Evolutionary conservation across 2,888 invertebrate genomes (phyloP), one percentile per base, ranked within the genome.

Genomic region (Adelphocoris suturalis): DNA sequence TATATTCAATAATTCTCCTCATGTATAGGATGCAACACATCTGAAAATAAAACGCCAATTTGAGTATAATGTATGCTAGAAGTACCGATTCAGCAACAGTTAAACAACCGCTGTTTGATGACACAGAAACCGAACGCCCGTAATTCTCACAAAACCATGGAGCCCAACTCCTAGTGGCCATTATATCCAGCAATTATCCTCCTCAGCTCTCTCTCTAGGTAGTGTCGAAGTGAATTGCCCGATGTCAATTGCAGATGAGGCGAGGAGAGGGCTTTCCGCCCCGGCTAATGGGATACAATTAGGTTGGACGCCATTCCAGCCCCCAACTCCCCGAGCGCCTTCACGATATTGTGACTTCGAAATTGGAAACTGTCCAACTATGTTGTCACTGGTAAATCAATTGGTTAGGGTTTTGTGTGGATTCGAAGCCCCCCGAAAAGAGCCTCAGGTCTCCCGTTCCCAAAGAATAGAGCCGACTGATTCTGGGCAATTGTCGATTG

Each of bases 191-290:
- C 78, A 28, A 78, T 46, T 78, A 76, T 78, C 78, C 78, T 47
- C 78, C 16, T 76, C 76, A 5, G 27, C 76, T 76, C 27, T 37
- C 78, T 9, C 78, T 46, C 46, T 46, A 78, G 78, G 37, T 46
- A 46, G 37, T 19, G 78, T 78, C 46, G 78, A 78, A 78, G 78
- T 78, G 78, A 78, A 78, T 78, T 78, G 78, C 23, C 75, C 28
- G 78, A 78, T 78, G 78, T 78, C 78, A 78, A 78, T 78, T 78
- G 78, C 78, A 78, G 78, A 78, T 78, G 78, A 78, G 19, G 78
- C 16, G 78, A n/a, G 37, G 37, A 46, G 37, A 46, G 76, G 37
- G 47, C 78, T 47, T 47, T 78, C 37, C 47, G 78, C n/a, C 37
- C 78, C 16, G 19, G 78, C 78, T 78, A 78, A 78, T 78, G 78